A percentile compares a stretch with the other conserved stretches of the same genome.
Conservation (phyloP, 1,140 invertebrate species). For the Nasonia longicornis region DNA sequence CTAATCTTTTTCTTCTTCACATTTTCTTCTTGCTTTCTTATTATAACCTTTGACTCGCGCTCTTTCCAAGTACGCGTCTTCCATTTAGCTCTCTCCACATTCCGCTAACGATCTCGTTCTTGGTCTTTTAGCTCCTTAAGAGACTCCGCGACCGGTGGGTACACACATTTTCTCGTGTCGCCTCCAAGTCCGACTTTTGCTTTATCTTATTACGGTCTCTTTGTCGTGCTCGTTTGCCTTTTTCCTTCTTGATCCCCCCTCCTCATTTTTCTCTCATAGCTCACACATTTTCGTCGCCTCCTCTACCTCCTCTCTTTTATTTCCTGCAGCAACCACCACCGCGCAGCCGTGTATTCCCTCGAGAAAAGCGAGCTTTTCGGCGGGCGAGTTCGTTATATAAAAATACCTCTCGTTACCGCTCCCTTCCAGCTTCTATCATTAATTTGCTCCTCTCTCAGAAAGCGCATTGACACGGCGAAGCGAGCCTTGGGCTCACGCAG, state of each 20-base stretch:
- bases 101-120: conserved; percentile 1
- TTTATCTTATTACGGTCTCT: conserved; percentile 43
- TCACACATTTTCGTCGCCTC: not conserved
- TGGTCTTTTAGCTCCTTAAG: conserved; percentile 15
- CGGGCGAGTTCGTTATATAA: conserved; percentile 55
- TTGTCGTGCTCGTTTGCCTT: conserved; percentile 21
- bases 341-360: conserved; percentile 36
- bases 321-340: not conserved
- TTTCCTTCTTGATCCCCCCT: not conserved
- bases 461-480: conserved; percentile 16
- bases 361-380: conserved; percentile 46
- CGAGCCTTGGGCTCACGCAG: conserved; percentile 40
- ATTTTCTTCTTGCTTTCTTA: conserved; percentile 15
- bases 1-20: conserved; percentile 22
- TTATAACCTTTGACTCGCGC: not conserved
- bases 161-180: not conserved
- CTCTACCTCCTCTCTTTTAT: not conserved
- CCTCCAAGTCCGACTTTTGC: not conserved
- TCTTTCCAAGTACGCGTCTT: not conserved
- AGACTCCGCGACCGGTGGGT: not conserved
- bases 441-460: conserved; percentile 50
- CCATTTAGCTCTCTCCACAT: not conserved
- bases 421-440: conserved; percentile 46
- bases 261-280: not conserved
- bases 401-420: conserved; percentile 54